Base-by-base conservation (phyloP, 2,113 vertebrate genomes). In the Lepus timidus region DNA sequence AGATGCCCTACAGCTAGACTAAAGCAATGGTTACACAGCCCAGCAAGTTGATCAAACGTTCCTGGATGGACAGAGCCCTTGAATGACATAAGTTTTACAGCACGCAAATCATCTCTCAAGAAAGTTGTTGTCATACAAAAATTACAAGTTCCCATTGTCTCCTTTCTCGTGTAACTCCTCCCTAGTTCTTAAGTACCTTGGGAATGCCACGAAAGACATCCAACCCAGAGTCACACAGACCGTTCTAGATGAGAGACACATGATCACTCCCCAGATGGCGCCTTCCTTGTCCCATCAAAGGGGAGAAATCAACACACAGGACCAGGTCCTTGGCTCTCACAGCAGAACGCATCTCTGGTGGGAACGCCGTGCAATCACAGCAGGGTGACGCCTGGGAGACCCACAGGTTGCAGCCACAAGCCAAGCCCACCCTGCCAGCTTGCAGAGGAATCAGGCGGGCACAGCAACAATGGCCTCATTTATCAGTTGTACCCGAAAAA, bases 221-320 rank as follows among this genome's bases (percentile, higher is more conserved):
- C 79, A 44, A 73, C 10, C 8, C 49, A 85, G 52, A n/a, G 31
- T 33, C 62, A 68, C 1, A 2, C 0, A 31, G n/a, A 64, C 75
- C 52, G 6, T 79, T 86, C 20, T 19, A 31, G 44, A 22, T 9
- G 25, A 81, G 33, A 20, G 55, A 58, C 55, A 58, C 55, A 17
- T 58, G 55, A 19, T 19, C 55, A 14, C 55, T 58, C 55, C 55
- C 19, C 14, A 58, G 17, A 58, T 58, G 55, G 55, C 55, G 19
- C 55, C 19, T 0, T 20, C 22, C 62, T 5, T 22, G 23, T 71
- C 44, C 44, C 0, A 0, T 5, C 1, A 1, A 55, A 64, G 11
- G 36, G 79, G 10, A 23, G 27, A 25, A 62, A n/a, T n/a, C n/a
- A 52, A 64, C 36, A 22, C 0, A 0, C 65, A 55, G 22, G 10